phyloP scores from a whole-genome alignment of 2,888 invertebrate species.

The Apotomis betuletana region DNA sequence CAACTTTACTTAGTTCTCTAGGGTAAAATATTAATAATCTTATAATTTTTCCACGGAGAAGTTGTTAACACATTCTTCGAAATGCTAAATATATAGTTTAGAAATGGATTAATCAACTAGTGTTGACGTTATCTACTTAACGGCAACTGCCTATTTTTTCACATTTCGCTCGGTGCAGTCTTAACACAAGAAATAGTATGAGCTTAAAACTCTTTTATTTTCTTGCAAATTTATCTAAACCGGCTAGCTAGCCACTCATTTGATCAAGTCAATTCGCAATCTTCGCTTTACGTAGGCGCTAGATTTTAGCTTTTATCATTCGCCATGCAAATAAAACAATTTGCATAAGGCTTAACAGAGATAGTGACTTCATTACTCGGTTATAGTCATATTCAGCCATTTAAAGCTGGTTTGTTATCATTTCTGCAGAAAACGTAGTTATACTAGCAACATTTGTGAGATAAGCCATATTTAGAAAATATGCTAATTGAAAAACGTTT shows the following conservation, averaged over 20 bases:
- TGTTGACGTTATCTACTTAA: no score
- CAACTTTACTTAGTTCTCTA: no score
- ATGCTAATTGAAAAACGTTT: no score
- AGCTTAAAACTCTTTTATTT: not conserved
- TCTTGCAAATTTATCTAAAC: not conserved
- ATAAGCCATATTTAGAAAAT: no score
- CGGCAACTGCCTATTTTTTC: no score
- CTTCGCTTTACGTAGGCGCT: conserved; percentile 29
- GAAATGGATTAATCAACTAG: no score
- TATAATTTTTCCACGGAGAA: no score
- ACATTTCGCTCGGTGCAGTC: no score
- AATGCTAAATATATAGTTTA: no score
- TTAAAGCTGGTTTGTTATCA: conserved; percentile 29
- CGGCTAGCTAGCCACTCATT: not conserved
- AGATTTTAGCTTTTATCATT: conserved; percentile 30
- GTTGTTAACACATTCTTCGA: no score
- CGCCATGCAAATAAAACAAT: conserved; percentile 27
- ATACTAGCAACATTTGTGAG: conserved; percentile 12
- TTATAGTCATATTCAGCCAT: conserved; percentile 7
- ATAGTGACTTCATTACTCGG: conserved; percentile 26
- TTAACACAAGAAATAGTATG: no score
- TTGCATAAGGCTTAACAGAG: conserved; percentile 30
- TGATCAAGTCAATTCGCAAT: conserved; percentile 15
- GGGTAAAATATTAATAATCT: no score
- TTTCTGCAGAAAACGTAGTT: conserved; percentile 13